phyloP scores from a whole-genome alignment of 2,888 invertebrate species.

The Abscondita cerata region DNA sequence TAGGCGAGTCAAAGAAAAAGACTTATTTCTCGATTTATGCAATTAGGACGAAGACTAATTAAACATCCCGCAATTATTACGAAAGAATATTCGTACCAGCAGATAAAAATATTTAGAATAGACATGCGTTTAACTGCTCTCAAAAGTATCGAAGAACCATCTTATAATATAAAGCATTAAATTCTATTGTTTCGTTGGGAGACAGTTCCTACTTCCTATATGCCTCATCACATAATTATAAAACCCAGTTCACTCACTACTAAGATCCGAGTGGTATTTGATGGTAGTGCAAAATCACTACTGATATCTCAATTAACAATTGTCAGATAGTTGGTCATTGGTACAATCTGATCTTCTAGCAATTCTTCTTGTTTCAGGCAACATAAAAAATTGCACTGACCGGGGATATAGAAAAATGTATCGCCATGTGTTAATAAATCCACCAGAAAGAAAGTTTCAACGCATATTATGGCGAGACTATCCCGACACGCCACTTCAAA shows the following conservation, averaged over 20 bases:
- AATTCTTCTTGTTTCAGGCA: conserved; percentile 8
- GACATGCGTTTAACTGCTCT: neutral
- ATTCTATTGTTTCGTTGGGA: neutral
- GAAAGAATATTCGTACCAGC: neutral
- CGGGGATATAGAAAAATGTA: conserved; percentile 12
- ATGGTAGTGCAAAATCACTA: neutral
- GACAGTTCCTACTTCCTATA: neutral
- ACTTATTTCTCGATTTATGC: neutral
- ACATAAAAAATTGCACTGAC: neutral
- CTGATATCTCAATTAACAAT: conserved; percentile 4
- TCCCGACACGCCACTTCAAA: neutral
- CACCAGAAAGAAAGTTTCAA: conserved; percentile 2
- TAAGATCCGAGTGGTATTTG: conserved; percentile 6
- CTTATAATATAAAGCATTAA: neutral
- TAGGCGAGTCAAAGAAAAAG: neutral
- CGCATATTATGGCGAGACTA: neutral
- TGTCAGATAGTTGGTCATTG: neutral
- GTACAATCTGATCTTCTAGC: neutral
- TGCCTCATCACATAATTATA: conserved; percentile 20
- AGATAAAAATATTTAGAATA: conserved; percentile 1
- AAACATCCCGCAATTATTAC: neutral
- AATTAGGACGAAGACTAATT: neutral
- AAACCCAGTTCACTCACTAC: conserved; percentile 4
- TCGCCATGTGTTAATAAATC: neutral
- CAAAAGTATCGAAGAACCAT: neutral